Conservation (phyloP, 92 coral and sea anemone species). For the Montipora capitata region DNA sequence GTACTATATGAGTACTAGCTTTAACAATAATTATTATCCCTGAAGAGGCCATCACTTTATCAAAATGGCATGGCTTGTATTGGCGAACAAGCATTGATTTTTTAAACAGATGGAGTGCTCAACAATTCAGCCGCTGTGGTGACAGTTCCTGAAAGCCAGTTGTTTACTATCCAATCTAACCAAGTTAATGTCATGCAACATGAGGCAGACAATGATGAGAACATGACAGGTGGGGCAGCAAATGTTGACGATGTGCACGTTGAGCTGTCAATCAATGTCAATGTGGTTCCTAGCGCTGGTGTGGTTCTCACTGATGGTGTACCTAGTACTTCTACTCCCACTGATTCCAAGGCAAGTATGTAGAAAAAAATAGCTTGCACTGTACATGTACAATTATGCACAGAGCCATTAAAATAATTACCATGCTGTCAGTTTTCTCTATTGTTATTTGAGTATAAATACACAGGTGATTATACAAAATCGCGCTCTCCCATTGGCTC, state of each 20-base stretch:
- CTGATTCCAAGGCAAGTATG: conserved; percentile 2
- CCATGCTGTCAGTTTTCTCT: too few relatives aligned
- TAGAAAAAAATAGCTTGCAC: too few relatives aligned
- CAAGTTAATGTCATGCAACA: conserved; percentile 43
- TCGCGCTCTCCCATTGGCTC: too few relatives aligned
- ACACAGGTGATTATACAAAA: too few relatives aligned
- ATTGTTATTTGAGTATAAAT: too few relatives aligned
- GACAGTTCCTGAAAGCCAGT: conserved; percentile 54
- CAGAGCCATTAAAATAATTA: too few relatives aligned
- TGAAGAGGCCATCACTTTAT: too few relatives aligned
- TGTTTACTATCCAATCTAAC: conserved; percentile 45
- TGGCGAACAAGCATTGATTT: background rate
- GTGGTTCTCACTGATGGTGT: conserved; percentile 22
- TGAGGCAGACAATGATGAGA: conserved; percentile 23
- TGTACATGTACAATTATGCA: background rate
- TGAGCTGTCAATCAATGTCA: conserved; percentile 25
- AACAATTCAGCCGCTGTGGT: conserved; percentile 46
- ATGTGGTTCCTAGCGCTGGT: background rate
- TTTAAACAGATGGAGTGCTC: conserved; percentile 39
- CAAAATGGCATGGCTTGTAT: too few relatives aligned
- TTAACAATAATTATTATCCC: too few relatives aligned
- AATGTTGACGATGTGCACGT: conserved; percentile 33
- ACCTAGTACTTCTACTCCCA: background rate
- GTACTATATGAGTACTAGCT: too few relatives aligned
- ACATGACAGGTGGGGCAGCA: conserved; percentile 20